These are phyloP conservation scores for Amniataba percoides DNA, from an alignment of 2,797 vertebrate genomes.

Conservation along the genomic window DNA sequence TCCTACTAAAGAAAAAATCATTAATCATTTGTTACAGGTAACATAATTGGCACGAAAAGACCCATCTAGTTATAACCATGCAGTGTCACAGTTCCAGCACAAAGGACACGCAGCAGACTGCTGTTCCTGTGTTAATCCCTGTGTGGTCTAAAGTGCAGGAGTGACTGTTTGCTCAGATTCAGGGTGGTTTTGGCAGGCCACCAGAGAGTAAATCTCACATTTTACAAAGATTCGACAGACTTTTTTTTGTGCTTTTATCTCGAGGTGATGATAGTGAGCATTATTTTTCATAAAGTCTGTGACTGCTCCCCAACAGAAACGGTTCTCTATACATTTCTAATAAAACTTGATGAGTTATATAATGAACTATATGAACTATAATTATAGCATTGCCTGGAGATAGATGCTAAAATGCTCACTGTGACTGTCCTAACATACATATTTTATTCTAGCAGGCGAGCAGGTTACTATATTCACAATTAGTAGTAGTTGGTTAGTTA, in stretches of 20 bases:
- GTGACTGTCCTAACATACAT: not conserved
- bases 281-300: not conserved
- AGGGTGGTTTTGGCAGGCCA: slow-evolving; percentile 53
- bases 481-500: no score
- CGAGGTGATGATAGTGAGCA: not conserved
- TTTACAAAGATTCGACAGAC: slow-evolving; percentile 1
- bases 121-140: slow-evolving; percentile 23
- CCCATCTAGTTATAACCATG: not conserved
- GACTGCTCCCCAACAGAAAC: not conserved
- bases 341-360: not conserved
- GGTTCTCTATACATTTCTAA: not conserved
- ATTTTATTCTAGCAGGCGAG: not conserved
- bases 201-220: slow-evolving; percentile 22
- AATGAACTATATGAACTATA: not conserved
- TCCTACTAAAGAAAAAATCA: not conserved
- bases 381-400: not conserved
- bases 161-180: slow-evolving; percentile 29
- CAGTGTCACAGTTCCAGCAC: not conserved
- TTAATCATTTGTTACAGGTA: no score
- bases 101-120: not conserved
- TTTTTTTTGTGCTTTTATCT: not conserved
- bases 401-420: not conserved
- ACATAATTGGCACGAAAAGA: not conserved
- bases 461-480: no score
- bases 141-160: slow-evolving; percentile 65